These are phyloP conservation scores for Lepidotrigona ventralis DNA, from an alignment of 1,140 invertebrate species.

Conservation along the genomic window DNA sequence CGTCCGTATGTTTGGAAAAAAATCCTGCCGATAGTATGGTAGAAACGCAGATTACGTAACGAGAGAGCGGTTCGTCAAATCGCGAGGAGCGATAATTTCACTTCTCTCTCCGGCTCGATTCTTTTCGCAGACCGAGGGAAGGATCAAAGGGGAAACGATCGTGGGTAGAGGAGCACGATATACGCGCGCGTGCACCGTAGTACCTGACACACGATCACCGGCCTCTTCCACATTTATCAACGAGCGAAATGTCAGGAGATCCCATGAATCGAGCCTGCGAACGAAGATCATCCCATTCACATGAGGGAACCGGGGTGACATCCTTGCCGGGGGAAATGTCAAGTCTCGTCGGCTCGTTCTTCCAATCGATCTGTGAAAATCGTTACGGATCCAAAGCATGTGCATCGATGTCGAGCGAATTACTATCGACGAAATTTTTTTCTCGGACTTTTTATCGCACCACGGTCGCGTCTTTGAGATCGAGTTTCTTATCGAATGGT, in stretches of 20 bases:
- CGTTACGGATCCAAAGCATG: neutral
- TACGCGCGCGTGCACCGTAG: slow-evolving; percentile 25
- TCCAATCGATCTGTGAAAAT: neutral
- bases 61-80: slow-evolving; percentile 19
- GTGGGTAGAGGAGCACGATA: slow-evolving; percentile 52
- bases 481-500: slow-evolving; percentile 6
- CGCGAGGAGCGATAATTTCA: slow-evolving; percentile 9
- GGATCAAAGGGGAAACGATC: slow-evolving; percentile 46
- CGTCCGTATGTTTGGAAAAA: neutral
- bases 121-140: slow-evolving; percentile 21
- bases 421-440: neutral
- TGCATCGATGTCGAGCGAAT: too few species aligned
- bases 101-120: neutral
- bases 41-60: neutral
- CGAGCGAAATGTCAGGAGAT: slow-evolving; percentile 70
- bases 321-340: slow-evolving; percentile 53
- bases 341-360: neutral
- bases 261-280: slow-evolving; percentile 64
- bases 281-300: slow-evolving; percentile 61
- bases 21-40: too few species aligned
- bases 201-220: slow-evolving; percentile 46
- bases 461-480: neutral
- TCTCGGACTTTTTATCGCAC: neutral
- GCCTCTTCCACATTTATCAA: slow-evolving; percentile 58
- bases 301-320: slow-evolving; percentile 46